These are phyloP conservation scores for Pseudotriccus pelzelni DNA, from an alignment of 2,797 vertebrate genomes.

Conservation along the genomic window DNA sequence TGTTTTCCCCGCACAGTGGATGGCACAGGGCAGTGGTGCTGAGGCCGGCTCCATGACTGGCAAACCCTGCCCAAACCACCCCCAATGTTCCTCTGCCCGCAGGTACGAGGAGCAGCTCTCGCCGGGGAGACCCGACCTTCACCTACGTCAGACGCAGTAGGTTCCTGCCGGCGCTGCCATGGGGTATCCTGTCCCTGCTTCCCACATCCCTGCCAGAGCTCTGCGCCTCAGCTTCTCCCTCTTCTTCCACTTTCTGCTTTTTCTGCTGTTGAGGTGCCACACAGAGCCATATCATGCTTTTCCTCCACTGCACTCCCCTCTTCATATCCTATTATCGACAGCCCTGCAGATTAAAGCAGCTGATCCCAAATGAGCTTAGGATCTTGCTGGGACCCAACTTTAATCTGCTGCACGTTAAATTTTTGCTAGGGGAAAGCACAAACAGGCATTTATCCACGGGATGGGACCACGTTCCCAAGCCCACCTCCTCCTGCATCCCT, in stretches of 20 bases:
- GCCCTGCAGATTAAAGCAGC: neutral
- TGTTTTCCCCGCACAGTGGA: neutral
- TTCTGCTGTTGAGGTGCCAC: neutral
- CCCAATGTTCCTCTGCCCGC: neutral
- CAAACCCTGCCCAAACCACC: neutral
- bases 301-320: neutral
- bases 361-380: neutral
- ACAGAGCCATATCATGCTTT: neutral
- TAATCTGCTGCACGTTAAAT: neutral
- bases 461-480: rapidly evolving
- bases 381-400: neutral
- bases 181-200: neutral
- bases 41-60: neutral
- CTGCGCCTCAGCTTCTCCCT: neutral
- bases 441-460: neutral
- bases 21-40: neutral
- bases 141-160: slow-evolving; percentile 46
- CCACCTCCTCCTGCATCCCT: neutral
- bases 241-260: neutral
- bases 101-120: slow-evolving; percentile 45
- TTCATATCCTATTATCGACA: neutral
- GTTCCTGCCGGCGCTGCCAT: rapidly evolving
- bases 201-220: neutral
- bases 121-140: neutral
- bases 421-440: neutral